Conservation (phyloP, 2,797 vertebrate genomes). For the Scarus forsteni region DNA sequence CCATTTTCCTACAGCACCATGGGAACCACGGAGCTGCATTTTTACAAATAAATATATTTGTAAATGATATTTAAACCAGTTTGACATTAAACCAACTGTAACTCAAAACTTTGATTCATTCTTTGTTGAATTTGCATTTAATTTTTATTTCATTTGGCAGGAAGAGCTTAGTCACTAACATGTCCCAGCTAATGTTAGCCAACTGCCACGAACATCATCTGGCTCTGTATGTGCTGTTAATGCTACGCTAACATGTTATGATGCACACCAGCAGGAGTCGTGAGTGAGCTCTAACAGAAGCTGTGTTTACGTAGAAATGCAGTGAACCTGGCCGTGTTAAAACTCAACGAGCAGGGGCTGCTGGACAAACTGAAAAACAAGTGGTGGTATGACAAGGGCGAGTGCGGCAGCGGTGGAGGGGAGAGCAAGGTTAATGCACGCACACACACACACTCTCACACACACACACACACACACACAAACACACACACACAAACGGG, state of each 20-base stretch:
- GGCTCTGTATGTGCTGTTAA: conserved; percentile 41
- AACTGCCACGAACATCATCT: conserved; percentile 10
- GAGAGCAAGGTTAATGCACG: conserved; percentile 96
- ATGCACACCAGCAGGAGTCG: conserved; percentile 51
- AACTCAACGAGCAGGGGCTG: conserved; percentile 99
- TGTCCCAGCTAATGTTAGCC: conserved; percentile 14
- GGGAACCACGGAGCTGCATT: too few species aligned
- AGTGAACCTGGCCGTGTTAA: conserved; percentile 99
- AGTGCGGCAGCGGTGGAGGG: conserved; percentile 99
- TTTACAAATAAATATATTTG: too few species aligned
- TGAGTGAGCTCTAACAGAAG: conserved; percentile 79
- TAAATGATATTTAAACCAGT: too few species aligned
- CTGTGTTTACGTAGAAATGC: conserved; percentile 99
- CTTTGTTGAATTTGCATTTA: neutral
- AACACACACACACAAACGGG: conserved; percentile 30
- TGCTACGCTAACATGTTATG: conserved; percentile 35
- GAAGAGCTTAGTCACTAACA: conserved; percentile 5
- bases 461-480: conserved; percentile 21
- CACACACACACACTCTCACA: conserved; percentile 36
- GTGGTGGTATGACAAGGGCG: conserved; percentile 99
- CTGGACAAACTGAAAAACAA: conserved; percentile 99
- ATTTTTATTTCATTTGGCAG: conserved; percentile 14
- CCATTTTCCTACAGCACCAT: too few species aligned
- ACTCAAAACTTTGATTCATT: neutral
- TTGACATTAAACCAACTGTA: too few species aligned